These are phyloP conservation scores for Capitella teleta DNA, from an alignment of 1,140 invertebrate genomes.

Conservation along the genomic window DNA sequence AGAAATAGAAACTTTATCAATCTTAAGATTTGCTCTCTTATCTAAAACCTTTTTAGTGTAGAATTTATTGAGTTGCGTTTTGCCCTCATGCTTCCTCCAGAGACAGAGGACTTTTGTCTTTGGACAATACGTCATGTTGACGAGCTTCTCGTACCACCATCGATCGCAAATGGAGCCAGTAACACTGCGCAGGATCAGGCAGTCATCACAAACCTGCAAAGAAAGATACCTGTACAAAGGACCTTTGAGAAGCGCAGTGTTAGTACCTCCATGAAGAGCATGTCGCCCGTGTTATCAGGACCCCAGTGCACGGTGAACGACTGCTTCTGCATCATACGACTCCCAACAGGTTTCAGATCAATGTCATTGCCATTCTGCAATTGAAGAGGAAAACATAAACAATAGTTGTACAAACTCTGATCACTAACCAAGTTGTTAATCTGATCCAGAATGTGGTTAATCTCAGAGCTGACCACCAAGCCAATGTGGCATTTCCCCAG, in stretches of 20 bases:
- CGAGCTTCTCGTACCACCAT: constrained; percentile 98
- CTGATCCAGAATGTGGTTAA: constrained; percentile 91
- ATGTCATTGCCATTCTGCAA: constrained; percentile 79
- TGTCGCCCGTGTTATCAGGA: constrained; percentile 71
- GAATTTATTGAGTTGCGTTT: constrained; percentile 87
- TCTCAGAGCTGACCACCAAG: constrained; percentile 90
- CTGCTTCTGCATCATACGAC: constrained; percentile 83
- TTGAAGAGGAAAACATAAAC: not conserved
- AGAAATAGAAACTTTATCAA: not conserved
- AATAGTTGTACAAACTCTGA: not conserved
- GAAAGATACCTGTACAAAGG: no score
- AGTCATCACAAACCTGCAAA: constrained; percentile 75
- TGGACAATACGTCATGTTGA: constrained; percentile 99
- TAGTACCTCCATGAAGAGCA: constrained; percentile 84
- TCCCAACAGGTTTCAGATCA: constrained; percentile 75
- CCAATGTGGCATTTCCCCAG: constrained; percentile 98
- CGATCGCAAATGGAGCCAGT: constrained; percentile 87
- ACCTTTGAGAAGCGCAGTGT: no score
- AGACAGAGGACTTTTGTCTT: constrained; percentile 85
- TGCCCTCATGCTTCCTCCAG: constrained; percentile 55
- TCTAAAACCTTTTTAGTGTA: constrained; percentile 86
- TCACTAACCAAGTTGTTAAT: constrained; percentile 72
- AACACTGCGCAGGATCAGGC: constrained; percentile 81
- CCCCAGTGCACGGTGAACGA: constrained; percentile 96
- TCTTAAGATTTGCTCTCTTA: not conserved